Base-by-base conservation (phyloP, 2,888 invertebrate species). In the Drosophila picticornis region DNA sequence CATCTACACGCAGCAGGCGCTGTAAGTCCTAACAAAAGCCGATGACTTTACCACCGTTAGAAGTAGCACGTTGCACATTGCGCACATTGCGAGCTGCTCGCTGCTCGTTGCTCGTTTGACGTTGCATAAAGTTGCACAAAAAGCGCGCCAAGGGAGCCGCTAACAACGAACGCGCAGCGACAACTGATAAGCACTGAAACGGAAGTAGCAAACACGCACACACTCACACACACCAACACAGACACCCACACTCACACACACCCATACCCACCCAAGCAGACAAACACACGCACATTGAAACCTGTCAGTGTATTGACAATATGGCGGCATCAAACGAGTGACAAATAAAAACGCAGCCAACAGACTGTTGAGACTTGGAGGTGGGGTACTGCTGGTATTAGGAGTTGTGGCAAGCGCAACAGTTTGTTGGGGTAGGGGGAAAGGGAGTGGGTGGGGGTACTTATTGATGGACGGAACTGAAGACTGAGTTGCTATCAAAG, bases 161-260 rank as follows among this genome's bases (percentile, higher is more conserved):
- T 63, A 73, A 72, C 82, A 81, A 75, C 87, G 65, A 75, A 72
- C 77, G 82, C 72, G 59, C 25, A 62, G 78, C 88, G 79, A 77
- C 76, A 74, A 67, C 78, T 88, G 90, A 88, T 88, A 88, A 88
- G 87, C 82, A 75, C 63, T 76, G 72, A 77, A 86, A 79, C 81
- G 90, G 82, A 81, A 86, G 81, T 83, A 57, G 46, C 69, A 66
- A 59, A 48, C 66, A 53, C 56, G 64, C 63, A 27, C 46, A 55
- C 58, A 53, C 36, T n/a, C 36, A 61, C 34, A 56, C 58, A 57
- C 56, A 36, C 52, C 34, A 4, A 13, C 53, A 61, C 63, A n/a
- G 11, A 43, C 27, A 53, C 53, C 68, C 46, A 55, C 58, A 51
- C 32, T 29, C 50, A 62, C 31, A 63, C 61, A 57, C 56, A 36